A percentile compares a stretch with the other conserved stretches of the same genome.
phyloP scores from a whole-genome alignment of 2,113 vertebrate genomes.

The Actinemys pallida region DNA sequence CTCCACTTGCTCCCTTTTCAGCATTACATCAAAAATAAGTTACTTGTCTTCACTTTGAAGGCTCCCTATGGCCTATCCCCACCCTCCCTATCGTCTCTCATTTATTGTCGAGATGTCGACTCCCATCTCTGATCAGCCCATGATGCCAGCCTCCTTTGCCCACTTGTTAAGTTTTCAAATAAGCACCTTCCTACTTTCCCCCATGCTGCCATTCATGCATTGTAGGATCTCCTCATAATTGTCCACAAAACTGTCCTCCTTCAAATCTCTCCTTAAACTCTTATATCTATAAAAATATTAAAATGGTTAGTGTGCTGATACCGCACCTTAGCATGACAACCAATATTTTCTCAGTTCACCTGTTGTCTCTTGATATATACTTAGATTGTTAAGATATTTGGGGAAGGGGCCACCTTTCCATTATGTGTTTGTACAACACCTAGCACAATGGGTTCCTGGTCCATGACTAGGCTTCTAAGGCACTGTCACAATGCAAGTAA shows the following conservation, averaged over 20 bases:
- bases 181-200: neutral
- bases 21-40: neutral
- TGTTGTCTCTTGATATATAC: neutral
- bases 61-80: neutral
- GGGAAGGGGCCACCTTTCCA: neutral
- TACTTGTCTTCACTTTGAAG: neutral
- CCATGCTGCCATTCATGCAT: neutral
- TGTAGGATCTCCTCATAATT: neutral
- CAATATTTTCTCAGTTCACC: neutral
- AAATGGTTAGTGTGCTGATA: neutral
- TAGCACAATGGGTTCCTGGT: neutral
- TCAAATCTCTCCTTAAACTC: neutral
- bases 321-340: neutral
- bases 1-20: neutral
- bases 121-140: neutral
- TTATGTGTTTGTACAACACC: neutral
- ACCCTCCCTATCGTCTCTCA: neutral
- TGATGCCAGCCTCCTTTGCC: neutral
- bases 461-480: neutral
- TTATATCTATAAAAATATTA: neutral
- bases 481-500: no score
- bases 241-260: neutral
- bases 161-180: neutral
- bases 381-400: neutral
- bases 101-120: neutral